Evolutionary conservation across 2,888 invertebrate genomes (phyloP), one percentile per base, ranked within the genome.

Genomic region (Eudemis profundana): DNA sequence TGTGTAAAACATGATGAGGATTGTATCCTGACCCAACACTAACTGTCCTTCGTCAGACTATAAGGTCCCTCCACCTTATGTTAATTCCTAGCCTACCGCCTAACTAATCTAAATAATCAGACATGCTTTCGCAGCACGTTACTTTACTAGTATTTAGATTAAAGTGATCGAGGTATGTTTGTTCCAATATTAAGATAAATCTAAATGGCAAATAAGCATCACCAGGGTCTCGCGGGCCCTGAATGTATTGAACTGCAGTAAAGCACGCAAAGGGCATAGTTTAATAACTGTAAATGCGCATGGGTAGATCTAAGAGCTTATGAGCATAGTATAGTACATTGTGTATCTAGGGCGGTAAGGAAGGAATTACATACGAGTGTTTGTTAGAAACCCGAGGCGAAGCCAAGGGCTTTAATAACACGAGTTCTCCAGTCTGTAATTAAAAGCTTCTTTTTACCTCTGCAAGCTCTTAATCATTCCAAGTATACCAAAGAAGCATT

Each of bases 21-120:
- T n/a, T n/a, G n/a, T n/a, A n/a, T n/a, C n/a, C n/a, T n/a, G n/a
- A n/a, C n/a, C n/a, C n/a, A n/a, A n/a, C n/a, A n/a, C n/a, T n/a
- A n/a, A n/a, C n/a, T 5, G 23, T 5, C 23, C 23, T 4, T 23
- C 5, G 5, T 23, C 23, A 23, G 23, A 3, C 23, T 23, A 23
- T 23, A 3, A 23, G 5, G 23, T 23, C 23, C 33, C 3, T 23
- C 1, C 8, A 7, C 8, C 5, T 33, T 17, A 54, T 40, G 53
- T 40, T 27, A 17, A 40, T n/a, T 8, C 17, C 27, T 17, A 29
- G 50, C 12, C 5, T 3, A 29, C 8, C 7, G 33, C 10, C 15
- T 42, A 19, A 7, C 8, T 29, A 27, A 54, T 54, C 27, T 54
- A 42, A 40, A 54, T 54, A 54, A 54, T 54, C 27, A 23, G 40